Evolutionary conservation across 1,140 invertebrate species (phyloP).

Genomic region (Diachasma alloeum): DNA sequence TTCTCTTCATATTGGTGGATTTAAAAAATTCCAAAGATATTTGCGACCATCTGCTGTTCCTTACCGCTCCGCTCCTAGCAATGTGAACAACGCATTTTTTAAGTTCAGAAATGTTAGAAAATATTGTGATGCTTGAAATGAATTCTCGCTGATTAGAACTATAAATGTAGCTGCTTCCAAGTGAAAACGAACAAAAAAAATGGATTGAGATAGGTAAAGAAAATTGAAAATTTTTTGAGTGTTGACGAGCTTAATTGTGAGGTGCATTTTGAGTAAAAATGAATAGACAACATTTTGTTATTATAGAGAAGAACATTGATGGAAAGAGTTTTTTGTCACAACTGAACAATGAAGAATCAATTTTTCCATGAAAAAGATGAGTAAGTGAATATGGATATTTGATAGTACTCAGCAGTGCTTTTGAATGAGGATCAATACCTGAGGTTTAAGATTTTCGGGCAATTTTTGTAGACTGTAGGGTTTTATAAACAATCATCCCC

Average conservation of each 20-base stretch:
- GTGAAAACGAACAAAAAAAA: neutral
- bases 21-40: too few relatives aligned
- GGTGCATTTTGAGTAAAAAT: neutral
- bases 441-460: neutral
- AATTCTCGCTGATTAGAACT: conserved; percentile 1
- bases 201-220: neutral
- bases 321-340: neutral
- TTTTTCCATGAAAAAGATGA: neutral
- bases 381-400: neutral
- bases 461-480: conserved; percentile 9
- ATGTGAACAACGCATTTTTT: neutral
- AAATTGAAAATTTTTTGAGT: neutral
- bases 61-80: too few relatives aligned
- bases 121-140: conserved; percentile 8
- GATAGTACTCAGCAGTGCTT: neutral
- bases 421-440: neutral
- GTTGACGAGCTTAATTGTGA: conserved; percentile 11
- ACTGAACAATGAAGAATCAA: neutral
- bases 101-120: neutral
- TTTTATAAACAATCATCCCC: conserved; percentile 22
- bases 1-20: too few relatives aligned
- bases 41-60: too few relatives aligned
- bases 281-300: neutral
- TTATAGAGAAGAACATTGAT: neutral
- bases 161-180: conserved; percentile 12